phyloP scores from a whole-genome alignment of 2,888 invertebrate species.

The Charanyca ferruginea region DNA sequence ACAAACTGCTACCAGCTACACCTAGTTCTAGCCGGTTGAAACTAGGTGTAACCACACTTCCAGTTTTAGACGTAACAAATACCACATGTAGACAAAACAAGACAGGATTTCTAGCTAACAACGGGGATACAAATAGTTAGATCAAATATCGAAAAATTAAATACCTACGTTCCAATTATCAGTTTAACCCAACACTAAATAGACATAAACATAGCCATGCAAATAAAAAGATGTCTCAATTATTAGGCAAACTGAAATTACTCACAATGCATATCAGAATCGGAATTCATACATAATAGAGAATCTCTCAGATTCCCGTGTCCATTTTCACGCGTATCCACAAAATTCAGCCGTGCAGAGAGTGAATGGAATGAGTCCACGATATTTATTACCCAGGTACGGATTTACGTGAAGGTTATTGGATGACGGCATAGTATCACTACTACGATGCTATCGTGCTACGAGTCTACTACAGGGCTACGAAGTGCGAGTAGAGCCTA shows the following conservation, averaged over 20 bases:
- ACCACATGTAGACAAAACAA: neutral
- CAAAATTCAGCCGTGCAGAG: conserved; percentile 2
- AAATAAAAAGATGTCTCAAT: neutral
- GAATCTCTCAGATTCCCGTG: no score
- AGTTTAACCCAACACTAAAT: neutral
- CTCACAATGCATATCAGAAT: no score
- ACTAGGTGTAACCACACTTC: no score
- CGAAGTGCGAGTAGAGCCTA: neutral
- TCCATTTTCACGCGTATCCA: neutral
- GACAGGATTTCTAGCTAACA: neutral
- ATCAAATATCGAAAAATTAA: neutral
- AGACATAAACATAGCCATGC: no score
- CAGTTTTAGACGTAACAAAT: no score
- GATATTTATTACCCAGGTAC: conserved; percentile 17
- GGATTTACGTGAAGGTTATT: conserved; percentile 26
- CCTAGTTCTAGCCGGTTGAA: no score
- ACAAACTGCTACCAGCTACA: no score
- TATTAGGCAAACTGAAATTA: neutral
- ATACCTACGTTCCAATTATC: neutral
- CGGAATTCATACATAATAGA: no score
- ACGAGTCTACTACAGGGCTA: conserved; percentile 27
- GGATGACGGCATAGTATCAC: conserved; percentile 28
- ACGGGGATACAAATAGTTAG: neutral
- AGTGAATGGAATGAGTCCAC: neutral
- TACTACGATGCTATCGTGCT: conserved; percentile 11